Base-by-base conservation (phyloP, 2,797 vertebrate species). In the Acanthiza pusilla region DNA sequence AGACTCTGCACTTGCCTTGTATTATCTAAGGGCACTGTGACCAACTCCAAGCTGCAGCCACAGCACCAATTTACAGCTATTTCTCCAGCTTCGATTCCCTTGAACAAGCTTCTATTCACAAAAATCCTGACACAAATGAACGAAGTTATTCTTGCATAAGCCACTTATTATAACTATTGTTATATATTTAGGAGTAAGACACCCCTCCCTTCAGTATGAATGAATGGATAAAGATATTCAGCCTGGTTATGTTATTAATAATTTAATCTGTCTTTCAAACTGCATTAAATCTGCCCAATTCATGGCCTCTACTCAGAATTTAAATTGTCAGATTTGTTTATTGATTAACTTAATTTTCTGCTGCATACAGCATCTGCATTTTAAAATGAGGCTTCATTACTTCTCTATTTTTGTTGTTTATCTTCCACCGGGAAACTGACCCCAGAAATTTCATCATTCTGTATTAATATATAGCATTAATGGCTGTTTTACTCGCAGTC, bases 311-410 rank as follows among this genome's bases (percentile, higher is more conserved):
- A 91, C 42, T 78, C 71, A 74, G 63, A 91, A 96, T 81, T 84
- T 88, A 87, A 75, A 96, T 85, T 86, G 90, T 85, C 85, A 79
- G 68, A 94, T 96, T 47, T 93, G 60, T 89, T 95, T 93, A 97
- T 84, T 55, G 91, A 96, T 94, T 84, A 86, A 82, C 71, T 96
- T 96, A 82, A 91, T 97, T 96, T 97, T 97, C 95, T 81, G 32
- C 88, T 93, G 83, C 79, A 83, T 94, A 84, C 65, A 91, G 82
- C 85, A 86, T 83, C 94, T 85, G 86, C 92, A 94, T 96, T 97
- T 95, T 84, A 60, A 88, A 96, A 92, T 91, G 77, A 95, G 90
- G 74, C 77, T 94, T 97, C 90, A 81, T 97, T 97, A 94, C 80
- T 94, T 93, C 83, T 95, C 23, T 94, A 91, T 88, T 63, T 88